phyloP scores from a whole-genome alignment of 2,113 vertebrate genomes.

The Strix uralensis region DNA sequence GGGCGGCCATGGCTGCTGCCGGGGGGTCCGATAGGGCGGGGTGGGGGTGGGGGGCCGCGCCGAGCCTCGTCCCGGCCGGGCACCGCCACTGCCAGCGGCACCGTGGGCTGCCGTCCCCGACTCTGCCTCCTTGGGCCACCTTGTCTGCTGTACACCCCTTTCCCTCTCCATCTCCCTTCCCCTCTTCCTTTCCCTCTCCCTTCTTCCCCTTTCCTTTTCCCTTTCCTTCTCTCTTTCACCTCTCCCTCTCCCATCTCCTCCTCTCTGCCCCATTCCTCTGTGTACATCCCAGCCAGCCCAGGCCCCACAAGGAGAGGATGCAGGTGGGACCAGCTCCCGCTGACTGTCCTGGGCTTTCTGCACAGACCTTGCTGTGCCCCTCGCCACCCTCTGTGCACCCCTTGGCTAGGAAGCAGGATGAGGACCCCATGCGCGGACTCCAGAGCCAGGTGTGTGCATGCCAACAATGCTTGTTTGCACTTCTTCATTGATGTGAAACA shows the following conservation, averaged over 20 bases:
- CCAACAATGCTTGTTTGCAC: neutral
- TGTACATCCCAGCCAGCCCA: neutral
- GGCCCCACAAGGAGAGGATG: neutral
- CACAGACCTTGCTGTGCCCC: neutral
- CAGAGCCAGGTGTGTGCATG: rapidly evolving
- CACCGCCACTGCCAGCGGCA: neutral
- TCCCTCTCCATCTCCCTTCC: no score
- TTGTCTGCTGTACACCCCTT: neutral
- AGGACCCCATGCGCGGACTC: rapidly evolving
- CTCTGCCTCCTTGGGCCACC: no score
- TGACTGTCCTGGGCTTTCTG: neutral
- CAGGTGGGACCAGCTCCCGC: neutral
- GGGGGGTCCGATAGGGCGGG: neutral
- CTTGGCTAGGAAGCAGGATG: neutral
- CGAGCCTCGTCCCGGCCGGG: neutral
- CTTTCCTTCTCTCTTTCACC: rapidly evolving
- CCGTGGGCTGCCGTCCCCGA: neutral
- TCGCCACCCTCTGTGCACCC: neutral
- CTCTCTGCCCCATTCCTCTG: neutral
- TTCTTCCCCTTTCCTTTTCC: no score
- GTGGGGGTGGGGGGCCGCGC: rapidly evolving
- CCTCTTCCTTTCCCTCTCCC: no score
- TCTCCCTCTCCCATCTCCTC: no score
- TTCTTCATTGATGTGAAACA: neutral
- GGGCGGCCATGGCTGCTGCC: neutral